Percentiles rank a stretch among this genome's conserved stretches.
phyloP scores from a whole-genome alignment of 1,140 invertebrate species.

The Chlorops oryzae region DNA sequence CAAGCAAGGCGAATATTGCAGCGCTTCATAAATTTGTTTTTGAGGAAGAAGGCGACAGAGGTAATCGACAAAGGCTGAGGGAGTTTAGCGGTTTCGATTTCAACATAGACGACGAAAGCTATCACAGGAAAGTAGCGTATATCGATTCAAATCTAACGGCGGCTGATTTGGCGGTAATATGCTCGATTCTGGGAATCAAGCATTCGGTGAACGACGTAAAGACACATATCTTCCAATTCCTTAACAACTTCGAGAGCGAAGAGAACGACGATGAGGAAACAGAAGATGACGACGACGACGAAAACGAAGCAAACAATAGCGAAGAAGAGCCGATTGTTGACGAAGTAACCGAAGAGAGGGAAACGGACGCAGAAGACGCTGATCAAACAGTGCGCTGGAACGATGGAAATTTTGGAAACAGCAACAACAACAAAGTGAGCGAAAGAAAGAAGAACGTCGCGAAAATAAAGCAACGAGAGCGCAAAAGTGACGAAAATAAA shows the following conservation, averaged over 20 bases:
- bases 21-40: slow-evolving; percentile 11
- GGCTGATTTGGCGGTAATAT: slow-evolving; percentile 6
- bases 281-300: not conserved
- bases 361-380: not conserved
- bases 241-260: not conserved
- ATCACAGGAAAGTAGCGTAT: not conserved
- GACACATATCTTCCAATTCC: slow-evolving; percentile 6
- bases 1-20: no score
- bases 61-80: no score
- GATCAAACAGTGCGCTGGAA: not conserved
- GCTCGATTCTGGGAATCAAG: slow-evolving; percentile 1
- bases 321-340: no score
- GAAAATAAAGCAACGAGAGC: no score
- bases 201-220: not conserved
- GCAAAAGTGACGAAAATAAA: not conserved
- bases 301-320: no score
- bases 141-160: slow-evolving; percentile 5
- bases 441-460: not conserved
- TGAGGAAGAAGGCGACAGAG: slow-evolving; percentile 7
- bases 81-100: no score
- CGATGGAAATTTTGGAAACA: not conserved
- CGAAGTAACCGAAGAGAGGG: not conserved
- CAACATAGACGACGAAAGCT: slow-evolving; percentile 4
- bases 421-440: not conserved
- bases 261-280: not conserved